Conservation (phyloP, 1,140 invertebrate genomes). For the Drosophila kikkawai region DNA sequence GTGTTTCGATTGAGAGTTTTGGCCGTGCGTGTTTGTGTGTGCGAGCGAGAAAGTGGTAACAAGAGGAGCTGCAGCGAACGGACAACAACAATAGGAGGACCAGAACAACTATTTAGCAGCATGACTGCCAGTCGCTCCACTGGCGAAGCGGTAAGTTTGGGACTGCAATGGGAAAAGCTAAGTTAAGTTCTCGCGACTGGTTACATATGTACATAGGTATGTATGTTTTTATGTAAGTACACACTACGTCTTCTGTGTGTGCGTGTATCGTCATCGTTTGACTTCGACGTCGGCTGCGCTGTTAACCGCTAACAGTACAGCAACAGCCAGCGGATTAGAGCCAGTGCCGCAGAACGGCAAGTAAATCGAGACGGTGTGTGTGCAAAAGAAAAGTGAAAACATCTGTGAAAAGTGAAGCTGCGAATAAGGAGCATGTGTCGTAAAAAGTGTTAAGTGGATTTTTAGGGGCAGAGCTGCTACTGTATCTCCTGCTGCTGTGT, state of each 20-base stretch:
- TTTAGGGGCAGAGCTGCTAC: constrained; percentile 10
- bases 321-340: constrained; percentile 33
- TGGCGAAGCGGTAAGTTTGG: constrained; percentile 64
- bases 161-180: constrained; percentile 6
- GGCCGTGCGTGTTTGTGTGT: constrained; percentile 25
- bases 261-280: constrained; percentile 18
- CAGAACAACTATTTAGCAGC: constrained; percentile 17
- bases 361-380: not conserved
- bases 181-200: constrained; percentile 9
- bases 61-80: constrained; percentile 21
- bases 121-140: constrained; percentile 44
- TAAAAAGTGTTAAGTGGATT: constrained; percentile 6
- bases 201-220: constrained; percentile 25
- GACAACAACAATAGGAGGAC: constrained; percentile 28
- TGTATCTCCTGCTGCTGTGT: constrained; percentile 21
- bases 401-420: constrained; percentile 15
- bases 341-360: constrained; percentile 7
- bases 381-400: constrained; percentile 12
- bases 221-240: constrained; percentile 37
- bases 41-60: constrained; percentile 40
- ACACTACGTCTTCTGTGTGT: constrained; percentile 19
- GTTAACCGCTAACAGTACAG: constrained; percentile 54
- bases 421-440: not conserved
- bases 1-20: constrained; percentile 9
- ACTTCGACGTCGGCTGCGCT: constrained; percentile 23